Conservation (phyloP, 2,888 invertebrate genomes). For the Hipparchia semele region DNA sequence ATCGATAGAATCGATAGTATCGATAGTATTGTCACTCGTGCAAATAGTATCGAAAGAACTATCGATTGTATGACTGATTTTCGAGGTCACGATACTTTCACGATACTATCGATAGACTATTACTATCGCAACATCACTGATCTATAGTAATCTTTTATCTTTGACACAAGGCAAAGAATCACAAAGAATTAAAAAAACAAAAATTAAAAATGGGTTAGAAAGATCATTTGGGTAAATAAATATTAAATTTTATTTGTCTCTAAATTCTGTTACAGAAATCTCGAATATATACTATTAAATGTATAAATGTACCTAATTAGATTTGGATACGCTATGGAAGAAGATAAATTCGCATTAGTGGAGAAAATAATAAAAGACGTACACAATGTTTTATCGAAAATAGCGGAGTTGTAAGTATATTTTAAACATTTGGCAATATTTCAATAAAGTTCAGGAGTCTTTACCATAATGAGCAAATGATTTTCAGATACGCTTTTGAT, state of each 20-base stretch:
- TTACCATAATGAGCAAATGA: conserved; percentile 32
- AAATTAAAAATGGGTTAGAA: too few species aligned
- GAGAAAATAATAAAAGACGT: conserved; percentile 92
- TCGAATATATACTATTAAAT: not conserved
- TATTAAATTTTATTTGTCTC: not conserved
- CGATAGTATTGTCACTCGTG: too few species aligned
- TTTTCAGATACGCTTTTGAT: conserved; percentile 91
- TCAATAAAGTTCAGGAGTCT: conserved; percentile 28
- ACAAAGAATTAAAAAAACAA: too few species aligned
- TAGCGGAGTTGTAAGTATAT: conserved; percentile 89
- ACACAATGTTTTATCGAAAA: conserved; percentile 88
- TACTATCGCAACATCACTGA: too few species aligned
- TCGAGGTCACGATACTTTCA: too few species aligned
- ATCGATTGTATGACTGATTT: too few species aligned
- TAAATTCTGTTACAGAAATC: not conserved
- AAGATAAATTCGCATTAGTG: conserved; percentile 88
- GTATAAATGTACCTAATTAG: not conserved
- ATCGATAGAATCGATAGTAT: too few species aligned
- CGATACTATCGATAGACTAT: too few species aligned
- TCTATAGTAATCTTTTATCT: too few species aligned
- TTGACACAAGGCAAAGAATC: too few species aligned
- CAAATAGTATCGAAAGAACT: too few species aligned
- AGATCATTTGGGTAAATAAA: too few species aligned
- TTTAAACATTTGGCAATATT: conserved; percentile 54
- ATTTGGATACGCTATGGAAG: conserved; percentile 57